Conservation (phyloP, 1,140 invertebrate genomes). For the Orius laevigatus region DNA sequence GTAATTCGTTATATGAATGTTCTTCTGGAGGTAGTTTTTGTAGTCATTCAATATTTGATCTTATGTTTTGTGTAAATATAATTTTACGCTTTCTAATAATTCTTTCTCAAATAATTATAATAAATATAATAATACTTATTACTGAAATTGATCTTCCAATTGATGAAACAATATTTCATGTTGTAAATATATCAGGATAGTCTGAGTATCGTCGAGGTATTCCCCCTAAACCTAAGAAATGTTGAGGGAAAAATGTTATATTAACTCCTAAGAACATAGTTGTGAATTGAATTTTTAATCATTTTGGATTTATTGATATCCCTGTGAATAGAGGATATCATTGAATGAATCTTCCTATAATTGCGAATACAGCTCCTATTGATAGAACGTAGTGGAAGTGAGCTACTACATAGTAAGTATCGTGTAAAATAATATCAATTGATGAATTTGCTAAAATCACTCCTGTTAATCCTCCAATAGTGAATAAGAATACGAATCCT, state of each 20-base stretch:
- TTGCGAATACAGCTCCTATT: slow-evolving; percentile 51
- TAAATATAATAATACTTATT: no score
- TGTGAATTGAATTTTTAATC: slow-evolving; percentile 40
- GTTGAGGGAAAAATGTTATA: slow-evolving; percentile 59
- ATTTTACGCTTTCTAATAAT: no score
- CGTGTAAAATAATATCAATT: slow-evolving; percentile 51
- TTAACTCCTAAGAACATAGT: slow-evolving; percentile 49
- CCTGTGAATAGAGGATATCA: slow-evolving; percentile 49
- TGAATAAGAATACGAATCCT: slow-evolving; percentile 57
- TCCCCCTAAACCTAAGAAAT: slow-evolving; percentile 53
- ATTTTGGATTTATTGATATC: slow-evolving; percentile 33
- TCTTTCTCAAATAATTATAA: no score
- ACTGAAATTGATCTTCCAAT: no score
- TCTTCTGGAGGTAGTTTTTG: no score
- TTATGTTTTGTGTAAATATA: no score
- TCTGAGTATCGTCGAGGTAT: slow-evolving; percentile 57
- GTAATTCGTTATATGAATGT: no score
- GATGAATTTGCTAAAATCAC: no score
- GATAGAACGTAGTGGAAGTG: slow-evolving; percentile 56
- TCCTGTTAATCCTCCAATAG: slow-evolving; percentile 42
- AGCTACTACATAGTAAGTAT: slow-evolving; percentile 59
- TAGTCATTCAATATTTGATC: no score
- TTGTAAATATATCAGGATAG: slow-evolving; percentile 44
- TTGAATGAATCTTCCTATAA: no score
- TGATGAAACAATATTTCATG: slow-evolving; percentile 47